phyloP scores from a whole-genome alignment of 37 sponge, comb jelly and placozoan genomes.

The Chondrilla cf. caribensis region DNA sequence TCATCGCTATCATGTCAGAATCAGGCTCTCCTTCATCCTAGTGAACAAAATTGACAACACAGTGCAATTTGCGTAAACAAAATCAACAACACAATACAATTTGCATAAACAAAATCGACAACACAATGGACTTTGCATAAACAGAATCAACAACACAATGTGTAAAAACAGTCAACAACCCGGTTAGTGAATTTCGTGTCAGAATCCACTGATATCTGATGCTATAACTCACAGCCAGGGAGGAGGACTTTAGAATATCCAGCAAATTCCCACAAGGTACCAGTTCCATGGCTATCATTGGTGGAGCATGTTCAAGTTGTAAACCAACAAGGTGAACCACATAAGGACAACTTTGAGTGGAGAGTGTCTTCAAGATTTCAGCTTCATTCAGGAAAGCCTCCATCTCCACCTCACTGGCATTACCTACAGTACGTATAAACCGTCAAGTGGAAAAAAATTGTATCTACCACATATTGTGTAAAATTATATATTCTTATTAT shows the following conservation, averaged over 20 bases:
- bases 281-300: slow-evolving; percentile 9
- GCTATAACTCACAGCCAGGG: not conserved
- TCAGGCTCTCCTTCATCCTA: not conserved
- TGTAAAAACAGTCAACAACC: too few species aligned
- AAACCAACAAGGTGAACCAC: slow-evolving; percentile 1
- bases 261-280: not conserved
- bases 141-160: too few species aligned
- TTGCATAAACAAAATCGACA: too few species aligned
- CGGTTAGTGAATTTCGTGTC: too few species aligned
- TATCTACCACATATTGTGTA: too few species aligned
- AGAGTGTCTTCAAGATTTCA: not conserved
- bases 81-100: too few species aligned
- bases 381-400: not conserved
- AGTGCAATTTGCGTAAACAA: too few species aligned
- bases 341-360: slow-evolving; percentile 3
- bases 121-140: too few species aligned
- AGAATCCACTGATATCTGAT: not conserved
- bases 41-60: not conserved
- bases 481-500: too few species aligned
- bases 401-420: not conserved
- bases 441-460: too few species aligned
- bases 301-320: not conserved
- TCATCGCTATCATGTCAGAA: too few species aligned
- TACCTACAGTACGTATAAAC: not conserved
- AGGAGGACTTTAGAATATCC: not conserved